phyloP scores from a whole-genome alignment of 2,113 vertebrate species.

The Salvator merianae region DNA sequence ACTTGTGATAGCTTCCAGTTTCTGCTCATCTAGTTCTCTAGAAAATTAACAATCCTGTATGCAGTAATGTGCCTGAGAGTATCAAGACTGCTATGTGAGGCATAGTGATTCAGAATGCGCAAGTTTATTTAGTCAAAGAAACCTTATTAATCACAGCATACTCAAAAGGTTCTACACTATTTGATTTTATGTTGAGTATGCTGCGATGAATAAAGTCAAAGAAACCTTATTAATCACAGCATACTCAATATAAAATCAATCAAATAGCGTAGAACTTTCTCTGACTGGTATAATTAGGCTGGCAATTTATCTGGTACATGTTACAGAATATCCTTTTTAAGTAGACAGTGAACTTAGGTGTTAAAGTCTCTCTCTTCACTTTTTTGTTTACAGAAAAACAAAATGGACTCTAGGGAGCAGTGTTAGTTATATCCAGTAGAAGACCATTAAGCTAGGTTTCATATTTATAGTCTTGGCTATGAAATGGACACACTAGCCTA shows the following conservation, averaged over 20 bases:
- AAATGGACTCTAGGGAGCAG: neutral
- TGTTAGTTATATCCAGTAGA: neutral
- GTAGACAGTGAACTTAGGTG: neutral
- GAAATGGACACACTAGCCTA: neutral
- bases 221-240: too few species aligned
- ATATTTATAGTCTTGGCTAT: neutral
- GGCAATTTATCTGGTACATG: neutral
- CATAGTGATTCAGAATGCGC: neutral
- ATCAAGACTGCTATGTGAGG: neutral
- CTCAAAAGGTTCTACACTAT: too few species aligned
- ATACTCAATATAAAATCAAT: too few species aligned
- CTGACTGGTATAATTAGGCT: neutral
- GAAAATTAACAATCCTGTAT: neutral
- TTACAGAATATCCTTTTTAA: slow-evolving; percentile 1
- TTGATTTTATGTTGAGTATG: too few species aligned
- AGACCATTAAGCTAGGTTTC: neutral
- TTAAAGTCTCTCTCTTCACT: neutral
- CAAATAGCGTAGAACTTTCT: neutral
- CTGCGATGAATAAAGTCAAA: too few species aligned
- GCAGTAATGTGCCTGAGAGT: neutral
- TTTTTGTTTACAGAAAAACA: neutral
- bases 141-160: too few species aligned
- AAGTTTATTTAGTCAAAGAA: neutral
- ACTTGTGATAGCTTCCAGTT: neutral
- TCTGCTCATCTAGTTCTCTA: neutral